Conservation (phyloP, 2,113 vertebrate species). For the Oryzias melastigma region DNA sequence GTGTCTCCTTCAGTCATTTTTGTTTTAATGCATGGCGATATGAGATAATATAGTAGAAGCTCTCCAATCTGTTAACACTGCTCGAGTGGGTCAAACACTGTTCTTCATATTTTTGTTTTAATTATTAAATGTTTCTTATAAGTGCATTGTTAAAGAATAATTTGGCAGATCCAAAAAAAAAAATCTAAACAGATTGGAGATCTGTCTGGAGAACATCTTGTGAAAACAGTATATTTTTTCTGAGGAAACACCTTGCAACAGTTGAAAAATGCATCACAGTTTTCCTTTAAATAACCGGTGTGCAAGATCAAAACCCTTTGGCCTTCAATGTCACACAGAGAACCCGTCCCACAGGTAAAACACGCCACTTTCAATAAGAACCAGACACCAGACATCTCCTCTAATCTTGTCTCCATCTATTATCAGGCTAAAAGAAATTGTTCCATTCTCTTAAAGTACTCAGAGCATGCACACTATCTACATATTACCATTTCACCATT, state of each 20-base stretch:
- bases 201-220: too few species aligned
- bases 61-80: constrained; percentile 26
- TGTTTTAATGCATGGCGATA: constrained; percentile 1
- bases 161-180: too few species aligned
- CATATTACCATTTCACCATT: constrained; percentile 29
- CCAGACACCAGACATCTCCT: constrained; percentile 38
- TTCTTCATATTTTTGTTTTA: too few species aligned
- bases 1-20: constrained; percentile 12
- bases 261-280: background rate
- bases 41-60: constrained; percentile 6
- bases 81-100: constrained; percentile 17
- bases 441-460: constrained; percentile 23
- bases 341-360: constrained; percentile 41
- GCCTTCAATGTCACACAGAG: constrained; percentile 54
- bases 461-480: constrained; percentile 10
- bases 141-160: too few species aligned
- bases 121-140: too few species aligned
- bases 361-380: constrained; percentile 39
- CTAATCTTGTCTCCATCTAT: constrained; percentile 38
- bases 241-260: background rate
- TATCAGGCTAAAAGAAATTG: constrained; percentile 27
- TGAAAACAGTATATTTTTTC: too few species aligned
- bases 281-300: background rate
- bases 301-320: constrained; percentile 12
- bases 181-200: too few species aligned